Conservation (phyloP, 2,113 vertebrate species). For the Lichenostomus cassidix region DNA sequence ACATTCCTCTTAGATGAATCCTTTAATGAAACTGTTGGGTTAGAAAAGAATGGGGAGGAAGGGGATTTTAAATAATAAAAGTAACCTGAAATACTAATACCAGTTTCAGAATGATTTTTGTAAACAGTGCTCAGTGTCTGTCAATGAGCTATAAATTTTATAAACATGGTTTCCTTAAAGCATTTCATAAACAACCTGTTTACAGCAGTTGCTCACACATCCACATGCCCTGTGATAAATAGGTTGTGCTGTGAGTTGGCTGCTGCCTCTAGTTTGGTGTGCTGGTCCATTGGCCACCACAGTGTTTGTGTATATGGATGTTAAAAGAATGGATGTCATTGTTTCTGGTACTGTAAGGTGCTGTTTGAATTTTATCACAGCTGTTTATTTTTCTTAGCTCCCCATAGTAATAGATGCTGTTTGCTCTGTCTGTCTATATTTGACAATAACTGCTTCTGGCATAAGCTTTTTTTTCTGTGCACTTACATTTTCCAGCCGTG, state of each 20-base stretch:
- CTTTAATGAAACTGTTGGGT: background rate
- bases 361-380: background rate
- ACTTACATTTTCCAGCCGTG: fast-evolving
- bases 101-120: background rate
- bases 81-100: background rate
- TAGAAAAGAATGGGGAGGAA: background rate
- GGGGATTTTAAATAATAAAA: background rate
- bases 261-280: background rate
- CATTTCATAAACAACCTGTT: background rate
- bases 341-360: background rate
- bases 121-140: background rate
- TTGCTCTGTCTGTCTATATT: background rate
- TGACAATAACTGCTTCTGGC: background rate
- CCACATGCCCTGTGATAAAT: fast-evolving
- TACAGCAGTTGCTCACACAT: background rate
- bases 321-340: background rate
- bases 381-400: background rate
- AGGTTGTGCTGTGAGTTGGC: fast-evolving
- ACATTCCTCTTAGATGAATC: background rate
- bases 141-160: background rate
- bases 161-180: background rate
- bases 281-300: background rate
- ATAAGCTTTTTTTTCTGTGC: background rate
- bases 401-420: background rate
- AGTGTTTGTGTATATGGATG: fast-evolving